phyloP scores from a whole-genome alignment of 1,140 invertebrate species.

The Aplysia californica region DNA sequence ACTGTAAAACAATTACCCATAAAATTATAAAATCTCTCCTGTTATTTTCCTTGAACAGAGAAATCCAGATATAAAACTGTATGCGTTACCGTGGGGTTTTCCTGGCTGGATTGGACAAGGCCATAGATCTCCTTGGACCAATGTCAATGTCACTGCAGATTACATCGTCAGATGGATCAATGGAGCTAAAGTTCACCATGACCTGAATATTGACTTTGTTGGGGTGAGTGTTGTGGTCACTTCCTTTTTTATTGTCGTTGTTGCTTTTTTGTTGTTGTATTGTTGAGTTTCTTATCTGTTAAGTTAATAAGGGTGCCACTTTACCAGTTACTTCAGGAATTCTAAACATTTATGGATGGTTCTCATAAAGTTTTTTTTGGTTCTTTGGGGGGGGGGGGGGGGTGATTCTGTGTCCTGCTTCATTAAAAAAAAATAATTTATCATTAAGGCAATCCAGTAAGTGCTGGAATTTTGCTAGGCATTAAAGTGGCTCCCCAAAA shows the following conservation, averaged over 20 bases:
- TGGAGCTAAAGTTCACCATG: constrained; percentile 57
- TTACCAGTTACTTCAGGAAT: too few relatives aligned
- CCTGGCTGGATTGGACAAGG: constrained; percentile 62
- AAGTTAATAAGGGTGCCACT: too few relatives aligned
- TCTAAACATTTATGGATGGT: too few relatives aligned
- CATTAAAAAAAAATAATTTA: too few relatives aligned
- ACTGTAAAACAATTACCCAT: too few relatives aligned
- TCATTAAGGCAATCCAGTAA: too few relatives aligned
- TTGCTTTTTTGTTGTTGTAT: neutral
- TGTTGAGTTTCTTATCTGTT: too few relatives aligned
- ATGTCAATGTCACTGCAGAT: constrained; percentile 44
- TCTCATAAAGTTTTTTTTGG: neutral
- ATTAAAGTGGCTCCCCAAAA: too few relatives aligned
- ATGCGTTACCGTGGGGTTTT: constrained; percentile 65
- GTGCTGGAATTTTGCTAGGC: too few relatives aligned
- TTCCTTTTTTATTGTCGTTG: neutral
- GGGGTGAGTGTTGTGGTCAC: constrained; percentile 44
- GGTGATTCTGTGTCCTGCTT: neutral
- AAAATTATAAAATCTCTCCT: too few relatives aligned
- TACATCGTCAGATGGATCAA: constrained; percentile 61
- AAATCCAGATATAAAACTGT: constrained; percentile 63
- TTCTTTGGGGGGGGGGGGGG: neutral
- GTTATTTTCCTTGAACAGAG: constrained; percentile 53
- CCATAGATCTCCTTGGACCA: constrained; percentile 48
- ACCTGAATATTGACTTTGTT: constrained; percentile 62